Base-by-base conservation (phyloP, 53 echinoderm and acorn worm species). In the Mesocentrotus franciscanus region DNA sequence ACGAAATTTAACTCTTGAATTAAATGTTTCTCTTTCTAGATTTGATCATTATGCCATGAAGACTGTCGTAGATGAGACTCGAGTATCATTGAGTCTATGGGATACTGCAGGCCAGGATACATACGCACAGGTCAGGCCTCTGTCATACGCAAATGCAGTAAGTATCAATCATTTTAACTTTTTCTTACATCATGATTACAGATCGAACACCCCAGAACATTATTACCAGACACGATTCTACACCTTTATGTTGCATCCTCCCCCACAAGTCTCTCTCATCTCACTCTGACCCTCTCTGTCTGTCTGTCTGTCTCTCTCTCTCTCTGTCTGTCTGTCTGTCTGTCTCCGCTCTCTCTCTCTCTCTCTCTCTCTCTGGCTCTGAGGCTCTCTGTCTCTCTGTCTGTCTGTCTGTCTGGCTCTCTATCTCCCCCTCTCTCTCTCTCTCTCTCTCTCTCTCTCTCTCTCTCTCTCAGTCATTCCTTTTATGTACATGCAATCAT, bases 111-210 rank as follows among this genome's bases (percentile, higher is more conserved):
- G 95, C 0, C 95, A 94, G n/a, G 95, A 94, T 85, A 94, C 95
- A 42, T 94, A 94, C 71, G 95, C 95, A 17, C 95, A 94, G 39
- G 95, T 94, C 87, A 85, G 95, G 49, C 95, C 95, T 12, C 87
- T 94, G 24, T 94, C 95, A 36, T 94, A 94, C 55, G 95, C 95
- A 64, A 85, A 94, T 64, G 95, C 95, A n/a, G 95, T 94, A 68
- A 87, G 95, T 94, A 85, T 75, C 6, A 75, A 64, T 14, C 8
- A 75, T 75, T 11, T n/a, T 75, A 9, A 20, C 75, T 12, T 29
- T 13, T 75, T 75, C n/a, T 75, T 26, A 64, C 20, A 20, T 64
- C 64, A 64, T 64, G 16, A 64, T 64, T 64, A 64, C 49, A 49
- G 49, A n/a, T n/a, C n/a, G n/a, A 49, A 49, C 49, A 49, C 64